phyloP scores from a whole-genome alignment of 2,113 vertebrate species.

The Seriola dumerili region DNA sequence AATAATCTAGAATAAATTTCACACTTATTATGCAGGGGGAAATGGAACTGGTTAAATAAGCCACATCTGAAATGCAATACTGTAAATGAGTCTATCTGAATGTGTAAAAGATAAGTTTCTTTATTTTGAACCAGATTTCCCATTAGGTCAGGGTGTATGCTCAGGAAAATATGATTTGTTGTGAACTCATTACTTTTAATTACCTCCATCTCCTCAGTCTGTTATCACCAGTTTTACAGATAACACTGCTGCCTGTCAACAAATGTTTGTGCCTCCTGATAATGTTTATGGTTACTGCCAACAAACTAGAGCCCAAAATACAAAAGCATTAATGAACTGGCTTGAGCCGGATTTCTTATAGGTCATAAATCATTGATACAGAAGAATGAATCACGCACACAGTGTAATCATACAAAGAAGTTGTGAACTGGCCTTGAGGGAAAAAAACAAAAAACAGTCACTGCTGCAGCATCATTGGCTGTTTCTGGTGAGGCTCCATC shows the following conservation, averaged over 20 bases:
- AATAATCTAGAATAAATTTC: conserved; percentile 33
- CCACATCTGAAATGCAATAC: conserved; percentile 16
- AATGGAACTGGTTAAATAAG: conserved; percentile 45
- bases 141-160: conserved; percentile 34
- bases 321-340: conserved; percentile 55
- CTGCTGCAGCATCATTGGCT: conserved; percentile 3
- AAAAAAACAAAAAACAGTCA: background rate
- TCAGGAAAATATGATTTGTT: conserved; percentile 57
- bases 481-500: conserved; percentile 30
- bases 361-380: conserved; percentile 48
- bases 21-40: conserved; percentile 19
- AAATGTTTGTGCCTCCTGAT: conserved; percentile 46
- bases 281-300: conserved; percentile 42
- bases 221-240: conserved; percentile 50
- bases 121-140: conserved; percentile 47
- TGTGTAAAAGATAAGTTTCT: background rate
- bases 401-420: conserved; percentile 50
- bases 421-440: conserved; percentile 30
- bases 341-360: conserved; percentile 31
- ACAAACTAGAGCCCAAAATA: conserved; percentile 17
- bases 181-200: conserved; percentile 71
- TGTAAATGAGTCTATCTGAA: conserved; percentile 28
- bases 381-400: conserved; percentile 45
- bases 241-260: conserved; percentile 59
- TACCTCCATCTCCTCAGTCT: conserved; percentile 43